phyloP scores from a whole-genome alignment of 2,797 vertebrate species.

The Eidolon dupreanum region DNA sequence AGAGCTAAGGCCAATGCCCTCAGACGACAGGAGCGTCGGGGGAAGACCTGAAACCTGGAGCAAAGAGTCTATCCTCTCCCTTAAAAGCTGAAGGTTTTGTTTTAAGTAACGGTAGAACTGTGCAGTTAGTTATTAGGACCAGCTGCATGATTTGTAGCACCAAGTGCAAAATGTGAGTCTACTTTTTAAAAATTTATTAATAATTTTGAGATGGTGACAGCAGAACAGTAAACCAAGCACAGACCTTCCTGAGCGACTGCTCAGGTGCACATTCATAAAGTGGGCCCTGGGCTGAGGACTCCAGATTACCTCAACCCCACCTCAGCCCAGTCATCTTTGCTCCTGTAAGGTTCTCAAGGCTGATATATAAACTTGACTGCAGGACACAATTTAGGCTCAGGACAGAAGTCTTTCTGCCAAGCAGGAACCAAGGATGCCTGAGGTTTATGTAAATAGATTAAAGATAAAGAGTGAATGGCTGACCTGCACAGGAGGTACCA shows the following conservation, averaged over 20 bases:
- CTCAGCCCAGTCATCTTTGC: neutral
- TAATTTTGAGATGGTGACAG: neutral
- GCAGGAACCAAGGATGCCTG: neutral
- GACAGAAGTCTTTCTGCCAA: neutral
- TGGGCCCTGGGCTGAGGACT: rapidly evolving
- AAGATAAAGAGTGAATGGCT: neutral
- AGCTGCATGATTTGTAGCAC: no score
- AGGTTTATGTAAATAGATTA: neutral
- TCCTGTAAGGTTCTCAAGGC: neutral
- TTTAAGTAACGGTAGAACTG: neutral
- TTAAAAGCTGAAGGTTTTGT: neutral
- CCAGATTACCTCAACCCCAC: neutral
- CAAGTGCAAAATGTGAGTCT: neutral
- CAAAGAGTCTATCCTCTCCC: neutral
- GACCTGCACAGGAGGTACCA: neutral
- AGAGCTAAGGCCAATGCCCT: neutral
- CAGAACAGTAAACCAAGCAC: neutral
- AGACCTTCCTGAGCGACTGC: no score
- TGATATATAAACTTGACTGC: neutral
- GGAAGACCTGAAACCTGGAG: neutral
- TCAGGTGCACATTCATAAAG: neutral
- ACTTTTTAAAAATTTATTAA: neutral
- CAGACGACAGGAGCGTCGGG: neutral
- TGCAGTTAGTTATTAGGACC: neutral
- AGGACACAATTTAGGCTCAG: neutral